Percentiles rank a stretch among this genome's conserved stretches.
phyloP scores from a whole-genome alignment of 2,113 vertebrate genomes.

The Aviceda subcristata region DNA sequence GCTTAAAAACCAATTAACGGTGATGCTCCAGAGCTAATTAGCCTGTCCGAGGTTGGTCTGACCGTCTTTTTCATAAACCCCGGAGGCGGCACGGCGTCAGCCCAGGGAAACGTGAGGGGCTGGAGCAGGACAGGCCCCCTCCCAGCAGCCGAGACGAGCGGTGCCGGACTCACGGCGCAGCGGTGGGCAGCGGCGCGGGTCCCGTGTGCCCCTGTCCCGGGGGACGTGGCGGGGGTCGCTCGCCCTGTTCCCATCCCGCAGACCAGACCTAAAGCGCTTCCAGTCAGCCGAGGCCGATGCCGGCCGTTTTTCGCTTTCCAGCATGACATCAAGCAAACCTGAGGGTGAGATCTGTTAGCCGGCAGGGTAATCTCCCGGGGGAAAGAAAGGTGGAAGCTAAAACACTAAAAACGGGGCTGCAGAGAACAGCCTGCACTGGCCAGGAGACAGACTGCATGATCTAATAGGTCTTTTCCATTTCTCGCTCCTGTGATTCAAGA shows the following conservation, averaged over 20 bases:
- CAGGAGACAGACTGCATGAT: conserved; percentile 30
- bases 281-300: neutral
- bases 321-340: neutral
- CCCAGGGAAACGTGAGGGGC: neutral
- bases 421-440: conserved; percentile 5
- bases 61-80: accelerated
- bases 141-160: accelerated
- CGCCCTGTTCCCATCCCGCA: neutral
- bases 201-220: accelerated
- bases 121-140: neutral
- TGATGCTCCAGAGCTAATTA: neutral
- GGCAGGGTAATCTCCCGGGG: neutral
- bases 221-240: accelerated
- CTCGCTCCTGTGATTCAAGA: conserved; percentile 19
- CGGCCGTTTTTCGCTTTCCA: neutral
- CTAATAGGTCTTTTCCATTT: conserved; percentile 46
- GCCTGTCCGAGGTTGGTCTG: accelerated
- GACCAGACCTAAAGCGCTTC: neutral
- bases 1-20: neutral
- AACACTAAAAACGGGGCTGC: neutral
- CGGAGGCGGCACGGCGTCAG: accelerated
- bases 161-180: neutral
- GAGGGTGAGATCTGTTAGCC: neutral
- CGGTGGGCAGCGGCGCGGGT: neutral
- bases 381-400: neutral